Percentiles rank a stretch among this genome's conserved stretches.
These are phyloP conservation scores for Stichodactyla mertensii DNA, from an alignment of 64 coral and sea anemone genomes.

Conservation along the genomic window DNA sequence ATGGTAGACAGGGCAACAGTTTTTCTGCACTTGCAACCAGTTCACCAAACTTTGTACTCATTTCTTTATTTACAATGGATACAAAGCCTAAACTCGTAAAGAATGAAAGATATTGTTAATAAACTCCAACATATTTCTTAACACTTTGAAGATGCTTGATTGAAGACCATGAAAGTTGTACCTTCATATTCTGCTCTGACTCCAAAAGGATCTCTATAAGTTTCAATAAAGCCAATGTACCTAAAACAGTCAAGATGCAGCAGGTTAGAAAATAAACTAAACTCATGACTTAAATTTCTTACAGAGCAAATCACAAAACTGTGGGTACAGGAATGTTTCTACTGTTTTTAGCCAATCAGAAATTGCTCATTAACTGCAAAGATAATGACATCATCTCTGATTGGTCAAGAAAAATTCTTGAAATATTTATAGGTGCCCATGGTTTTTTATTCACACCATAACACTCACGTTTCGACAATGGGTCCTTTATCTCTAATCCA, in stretches of 20 bases:
- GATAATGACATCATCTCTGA: too few species aligned
- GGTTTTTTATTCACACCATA: too few species aligned
- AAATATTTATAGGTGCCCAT: too few species aligned
- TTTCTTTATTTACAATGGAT: constrained; percentile 92
- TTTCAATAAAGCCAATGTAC: constrained; percentile 97
- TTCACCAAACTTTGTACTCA: constrained; percentile 87
- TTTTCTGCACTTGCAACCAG: constrained; percentile 70
- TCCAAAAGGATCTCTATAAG: constrained; percentile 92
- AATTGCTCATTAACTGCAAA: too few species aligned
- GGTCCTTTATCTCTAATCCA: constrained; percentile 99
- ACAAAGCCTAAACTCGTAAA: constrained; percentile 62
- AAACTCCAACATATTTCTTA: too few species aligned
- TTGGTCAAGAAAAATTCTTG: too few species aligned
- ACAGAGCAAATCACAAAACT: too few species aligned
- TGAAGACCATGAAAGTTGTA: neutral
- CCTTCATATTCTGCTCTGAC: constrained; percentile 94
- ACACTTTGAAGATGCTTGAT: neutral
- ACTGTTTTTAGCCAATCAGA: too few species aligned
- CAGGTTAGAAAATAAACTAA: neutral
- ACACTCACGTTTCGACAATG: constrained; percentile 84
- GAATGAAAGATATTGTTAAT: neutral
- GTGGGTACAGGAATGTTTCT: too few species aligned
- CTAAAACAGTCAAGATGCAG: neutral
- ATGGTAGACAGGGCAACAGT: constrained; percentile 72
- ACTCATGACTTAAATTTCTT: too few species aligned